Evolutionary conservation across 2,888 invertebrate species (phyloP), one percentile per base, ranked within the genome.

Genomic region (Parasteatoda lunata): DNA sequence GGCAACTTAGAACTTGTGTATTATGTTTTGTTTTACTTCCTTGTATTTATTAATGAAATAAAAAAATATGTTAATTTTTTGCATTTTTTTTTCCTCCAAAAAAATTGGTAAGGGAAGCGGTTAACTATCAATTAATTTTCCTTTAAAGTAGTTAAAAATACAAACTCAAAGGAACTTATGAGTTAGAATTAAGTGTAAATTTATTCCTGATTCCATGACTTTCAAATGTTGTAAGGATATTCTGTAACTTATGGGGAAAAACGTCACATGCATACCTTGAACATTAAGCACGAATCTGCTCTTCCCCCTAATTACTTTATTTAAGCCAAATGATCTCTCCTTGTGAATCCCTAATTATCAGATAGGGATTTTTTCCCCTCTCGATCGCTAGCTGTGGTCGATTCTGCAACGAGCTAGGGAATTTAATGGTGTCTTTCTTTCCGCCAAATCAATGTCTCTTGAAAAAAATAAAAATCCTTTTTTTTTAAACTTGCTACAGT

Each of bases 241-340:
- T 30, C 30, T 30, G 77, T 86, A 80, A 86, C 85, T 80, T 80
- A 86, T 77, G 85, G 76, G 79, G 69, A 79, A 85, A 30, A 85
- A 79, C 84, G 84, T 85, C 84, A 64, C 64, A 65, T 48, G 64
- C 84, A 79, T 76, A 70, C 79, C 66, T 71, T 66, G 65, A 64
- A 81, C 80, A 86, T 86, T 86, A 86, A 86, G 85, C 80, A 86
- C 85, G 80, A 59, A n/a, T 59, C 59, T 59, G 11, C n/a, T n/a
- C 59, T 59, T 76, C 65, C 65, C 80, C 78, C 80, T 80, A 80
- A 86, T 80, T 86, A 80, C 80, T 80, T 80, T 76, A 86, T 86
- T 86, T 77, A 72, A 86, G 80, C 85, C 80, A 86, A 86, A 86
- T 86, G 85, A 86, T 77, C 80, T 71, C 77, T 70, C 66, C 66